These are phyloP conservation scores for Tokudaia muenninki DNA, from an alignment of 2,797 vertebrate species.

Conservation along the genomic window DNA sequence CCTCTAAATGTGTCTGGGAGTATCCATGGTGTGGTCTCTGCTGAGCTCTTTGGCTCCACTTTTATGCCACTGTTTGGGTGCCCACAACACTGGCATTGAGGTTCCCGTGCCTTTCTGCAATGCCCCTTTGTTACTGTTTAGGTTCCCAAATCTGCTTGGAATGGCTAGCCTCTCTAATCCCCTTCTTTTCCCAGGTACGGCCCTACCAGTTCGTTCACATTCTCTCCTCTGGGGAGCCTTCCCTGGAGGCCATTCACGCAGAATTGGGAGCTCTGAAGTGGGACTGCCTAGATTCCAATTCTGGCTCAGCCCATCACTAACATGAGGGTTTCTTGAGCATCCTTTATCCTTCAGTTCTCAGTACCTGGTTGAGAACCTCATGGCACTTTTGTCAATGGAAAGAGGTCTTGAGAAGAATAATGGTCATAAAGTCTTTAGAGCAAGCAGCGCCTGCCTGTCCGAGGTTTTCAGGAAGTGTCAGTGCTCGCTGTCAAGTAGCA, in stretches of 20 bases:
- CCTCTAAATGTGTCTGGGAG: background rate
- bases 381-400: background rate
- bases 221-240: background rate
- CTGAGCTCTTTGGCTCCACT: background rate
- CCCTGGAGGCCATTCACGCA: background rate
- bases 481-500: fast-evolving
- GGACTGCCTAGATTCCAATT: background rate
- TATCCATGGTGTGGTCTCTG: background rate
- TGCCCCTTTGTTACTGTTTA: too few species aligned
- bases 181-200: background rate
- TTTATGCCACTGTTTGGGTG: background rate
- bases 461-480: background rate
- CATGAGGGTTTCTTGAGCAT: background rate
- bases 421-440: background rate
- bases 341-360: background rate
- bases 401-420: background rate
- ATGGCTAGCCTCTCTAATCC: too few species aligned
- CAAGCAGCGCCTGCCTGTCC: background rate
- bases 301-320: background rate
- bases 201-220: background rate
- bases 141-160: background rate
- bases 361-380: background rate
- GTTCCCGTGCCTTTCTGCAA: background rate
- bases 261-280: background rate
- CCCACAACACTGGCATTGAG: background rate